Evolutionary conservation across 1,140 invertebrate species (phyloP).

Genomic region (Popillia japonica): DNA sequence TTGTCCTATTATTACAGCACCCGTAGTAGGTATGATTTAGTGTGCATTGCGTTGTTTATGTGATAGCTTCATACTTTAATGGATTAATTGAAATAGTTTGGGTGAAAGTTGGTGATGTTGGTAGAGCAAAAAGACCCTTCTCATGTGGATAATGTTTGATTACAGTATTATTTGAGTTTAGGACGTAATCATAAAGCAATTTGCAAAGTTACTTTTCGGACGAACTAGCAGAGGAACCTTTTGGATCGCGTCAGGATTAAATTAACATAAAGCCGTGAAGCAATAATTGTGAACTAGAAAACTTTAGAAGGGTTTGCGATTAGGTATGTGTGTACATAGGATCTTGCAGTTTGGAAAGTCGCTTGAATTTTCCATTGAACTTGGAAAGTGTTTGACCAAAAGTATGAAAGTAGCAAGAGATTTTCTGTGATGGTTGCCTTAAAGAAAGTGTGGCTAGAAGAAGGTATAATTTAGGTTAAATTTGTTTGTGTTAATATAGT

Average conservation of each 20-base stretch:
- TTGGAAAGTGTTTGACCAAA: too few relatives aligned
- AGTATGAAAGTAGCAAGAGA: too few relatives aligned
- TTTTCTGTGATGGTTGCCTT: too few relatives aligned
- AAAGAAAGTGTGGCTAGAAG: too few relatives aligned
- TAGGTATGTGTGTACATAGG: too few relatives aligned
- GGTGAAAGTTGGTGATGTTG: neutral
- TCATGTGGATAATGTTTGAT: constrained; percentile 4
- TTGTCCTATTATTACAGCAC: neutral
- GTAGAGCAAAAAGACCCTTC: neutral
- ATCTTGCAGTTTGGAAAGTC: too few relatives aligned
- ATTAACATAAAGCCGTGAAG: neutral
- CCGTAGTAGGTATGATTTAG: neutral
- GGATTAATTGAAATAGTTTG: constrained; percentile 28
- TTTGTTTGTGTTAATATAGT: too few relatives aligned
- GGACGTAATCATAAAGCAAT: constrained; percentile 21
- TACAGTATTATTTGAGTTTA: constrained; percentile 29
- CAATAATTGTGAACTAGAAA: neutral
- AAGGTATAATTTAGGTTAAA: too few relatives aligned
- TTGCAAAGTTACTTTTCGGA: neutral
- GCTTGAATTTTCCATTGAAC: too few relatives aligned
- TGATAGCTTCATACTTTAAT: neutral
- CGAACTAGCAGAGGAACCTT: neutral
- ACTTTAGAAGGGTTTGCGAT: too few relatives aligned
- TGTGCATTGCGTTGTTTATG: constrained; percentile 7
- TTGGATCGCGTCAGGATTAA: neutral